Evolutionary conservation across 2,113 vertebrate species (phyloP).

Genomic region (Labeo rohita): DNA sequence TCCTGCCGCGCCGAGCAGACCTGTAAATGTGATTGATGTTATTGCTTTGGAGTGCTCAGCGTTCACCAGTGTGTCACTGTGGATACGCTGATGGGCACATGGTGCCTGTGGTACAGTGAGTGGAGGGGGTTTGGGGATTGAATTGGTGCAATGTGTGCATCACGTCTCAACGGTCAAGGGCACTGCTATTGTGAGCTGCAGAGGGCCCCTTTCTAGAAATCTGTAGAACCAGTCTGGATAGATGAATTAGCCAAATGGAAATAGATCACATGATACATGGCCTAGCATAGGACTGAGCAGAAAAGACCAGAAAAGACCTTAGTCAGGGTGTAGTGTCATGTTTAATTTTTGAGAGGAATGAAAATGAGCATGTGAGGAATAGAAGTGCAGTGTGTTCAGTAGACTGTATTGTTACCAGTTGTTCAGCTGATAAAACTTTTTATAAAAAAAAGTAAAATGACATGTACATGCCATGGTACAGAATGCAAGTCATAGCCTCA

Average conservation of each 20-base stretch:
- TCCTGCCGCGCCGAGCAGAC: conserved; percentile 3
- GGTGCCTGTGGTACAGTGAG: not conserved
- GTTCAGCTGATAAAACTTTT: too few species aligned
- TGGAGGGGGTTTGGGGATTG: not conserved
- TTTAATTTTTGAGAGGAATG: too few species aligned
- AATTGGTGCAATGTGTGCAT: conserved; percentile 9
- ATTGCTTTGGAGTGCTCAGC: conserved; percentile 49
- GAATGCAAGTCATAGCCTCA: too few species aligned
- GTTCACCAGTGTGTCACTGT: conserved; percentile 45
- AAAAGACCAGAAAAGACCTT: too few species aligned
- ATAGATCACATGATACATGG: not conserved
- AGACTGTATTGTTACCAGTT: too few species aligned
- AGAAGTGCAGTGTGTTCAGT: too few species aligned
- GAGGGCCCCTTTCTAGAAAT: not conserved
- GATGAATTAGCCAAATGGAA: not conserved
- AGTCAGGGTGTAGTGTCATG: too few species aligned
- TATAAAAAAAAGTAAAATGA: too few species aligned
- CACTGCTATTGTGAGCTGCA: too few species aligned
- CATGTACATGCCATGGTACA: too few species aligned
- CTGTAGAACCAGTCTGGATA: not conserved
- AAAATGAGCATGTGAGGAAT: too few species aligned
- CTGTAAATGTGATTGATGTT: conserved; percentile 57
- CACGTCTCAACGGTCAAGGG: not conserved
- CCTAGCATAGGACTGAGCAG: too few species aligned
- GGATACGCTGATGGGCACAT: conserved; percentile 50